phyloP scores from a whole-genome alignment of 2,888 invertebrate genomes.

The Seira musarum region DNA sequence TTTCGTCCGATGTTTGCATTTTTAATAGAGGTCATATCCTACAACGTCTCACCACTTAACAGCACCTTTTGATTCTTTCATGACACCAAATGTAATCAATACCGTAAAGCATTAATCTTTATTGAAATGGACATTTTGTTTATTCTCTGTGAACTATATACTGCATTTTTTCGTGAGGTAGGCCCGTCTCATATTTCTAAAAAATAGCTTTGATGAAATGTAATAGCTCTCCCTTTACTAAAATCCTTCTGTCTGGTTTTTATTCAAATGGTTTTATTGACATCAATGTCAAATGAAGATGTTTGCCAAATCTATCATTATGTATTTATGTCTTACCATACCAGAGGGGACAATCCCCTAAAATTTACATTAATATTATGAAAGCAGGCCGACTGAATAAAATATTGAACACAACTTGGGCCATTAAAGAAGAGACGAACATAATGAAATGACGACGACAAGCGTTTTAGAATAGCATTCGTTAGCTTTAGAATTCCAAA shows the following conservation, averaged over 20 bases:
- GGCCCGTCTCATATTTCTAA: neutral
- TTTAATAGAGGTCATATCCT: no score
- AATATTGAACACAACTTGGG: neutral
- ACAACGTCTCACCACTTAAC: no score
- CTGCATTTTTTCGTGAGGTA: neutral
- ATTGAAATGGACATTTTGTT: no score
- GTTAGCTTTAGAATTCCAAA: neutral
- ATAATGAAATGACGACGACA: conserved; percentile 13
- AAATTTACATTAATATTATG: conserved; percentile 21
- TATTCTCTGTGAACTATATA: neutral
- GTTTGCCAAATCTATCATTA: neutral
- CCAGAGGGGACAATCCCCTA: neutral
- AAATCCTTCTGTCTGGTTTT: no score
- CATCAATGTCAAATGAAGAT: neutral
- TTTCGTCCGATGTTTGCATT: no score
- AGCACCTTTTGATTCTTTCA: no score
- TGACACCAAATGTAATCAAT: no score
- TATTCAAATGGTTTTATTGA: neutral
- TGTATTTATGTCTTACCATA: neutral
- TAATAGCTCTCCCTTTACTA: neutral
- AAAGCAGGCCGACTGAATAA: conserved; percentile 30
- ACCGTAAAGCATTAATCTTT: no score
- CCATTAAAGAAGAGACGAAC: neutral
- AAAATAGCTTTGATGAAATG: neutral
- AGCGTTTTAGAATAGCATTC: neutral